These are phyloP conservation scores for Platalea minor DNA, from an alignment of 2,797 vertebrate species.

Conservation along the genomic window DNA sequence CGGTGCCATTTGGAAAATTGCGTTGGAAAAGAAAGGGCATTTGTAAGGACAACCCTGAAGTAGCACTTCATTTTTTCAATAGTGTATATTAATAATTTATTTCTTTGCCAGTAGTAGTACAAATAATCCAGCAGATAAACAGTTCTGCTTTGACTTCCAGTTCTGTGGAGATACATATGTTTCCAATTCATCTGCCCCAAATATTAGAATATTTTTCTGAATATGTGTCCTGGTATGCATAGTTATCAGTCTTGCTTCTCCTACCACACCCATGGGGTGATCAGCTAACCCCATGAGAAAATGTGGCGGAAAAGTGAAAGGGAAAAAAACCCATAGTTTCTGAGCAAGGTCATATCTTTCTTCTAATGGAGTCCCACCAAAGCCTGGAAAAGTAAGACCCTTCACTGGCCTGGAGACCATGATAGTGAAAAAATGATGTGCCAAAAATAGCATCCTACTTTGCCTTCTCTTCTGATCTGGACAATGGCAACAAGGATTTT, in stretches of 20 bases:
- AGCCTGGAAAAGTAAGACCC: not conserved
- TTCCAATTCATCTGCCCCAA: conserved; percentile 11
- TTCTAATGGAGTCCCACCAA: not conserved
- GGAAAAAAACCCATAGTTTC: not conserved
- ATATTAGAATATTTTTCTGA: not conserved
- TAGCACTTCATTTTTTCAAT: not conserved
- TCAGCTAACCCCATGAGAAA: not conserved
- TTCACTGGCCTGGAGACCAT: not conserved
- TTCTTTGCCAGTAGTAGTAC: not conserved
- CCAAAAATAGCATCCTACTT: not conserved
- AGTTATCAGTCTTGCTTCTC: not conserved
- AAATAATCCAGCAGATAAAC: not conserved
- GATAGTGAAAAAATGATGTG: not conserved
- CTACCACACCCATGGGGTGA: conserved; percentile 14
- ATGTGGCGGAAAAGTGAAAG: not conserved
- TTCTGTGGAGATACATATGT: not conserved
- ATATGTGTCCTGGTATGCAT: not conserved
- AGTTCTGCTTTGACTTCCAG: not conserved
- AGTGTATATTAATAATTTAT: not conserved
- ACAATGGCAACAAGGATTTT: not conserved
- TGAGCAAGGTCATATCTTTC: not conserved
- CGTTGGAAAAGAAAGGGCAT: not conserved
- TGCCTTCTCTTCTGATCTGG: not conserved
- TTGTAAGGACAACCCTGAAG: not conserved
- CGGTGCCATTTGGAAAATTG: not conserved